Evolutionary conservation across 2,113 vertebrate species (phyloP).

Genomic region (Elaphurus davidianus): DNA sequence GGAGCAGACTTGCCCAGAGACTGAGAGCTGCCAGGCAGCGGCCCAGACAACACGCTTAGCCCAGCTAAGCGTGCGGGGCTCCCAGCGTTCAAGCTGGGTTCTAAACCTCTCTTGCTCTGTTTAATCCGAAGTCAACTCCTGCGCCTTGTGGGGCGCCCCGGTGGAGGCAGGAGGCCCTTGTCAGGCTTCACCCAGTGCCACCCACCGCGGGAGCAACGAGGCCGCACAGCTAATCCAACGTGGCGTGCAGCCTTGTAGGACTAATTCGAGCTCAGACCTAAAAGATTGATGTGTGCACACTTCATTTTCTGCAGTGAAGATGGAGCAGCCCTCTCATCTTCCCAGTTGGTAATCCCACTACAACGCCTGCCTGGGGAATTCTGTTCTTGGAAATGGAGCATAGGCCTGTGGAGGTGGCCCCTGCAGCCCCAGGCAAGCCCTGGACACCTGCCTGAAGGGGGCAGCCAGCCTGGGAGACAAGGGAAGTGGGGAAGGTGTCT

Average conservation of each 20-base stretch:
- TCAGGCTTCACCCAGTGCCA: background rate
- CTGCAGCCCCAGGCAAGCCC: background rate
- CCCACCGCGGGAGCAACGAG: rapidly evolving
- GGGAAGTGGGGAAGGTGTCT: rapidly evolving
- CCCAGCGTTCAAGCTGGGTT: rapidly evolving
- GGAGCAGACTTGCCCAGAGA: background rate
- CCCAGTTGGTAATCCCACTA: background rate
- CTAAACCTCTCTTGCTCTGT: background rate
- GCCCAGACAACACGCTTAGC: background rate
- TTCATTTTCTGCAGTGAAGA: background rate
- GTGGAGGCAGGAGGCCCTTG: background rate
- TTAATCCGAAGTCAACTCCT: background rate
- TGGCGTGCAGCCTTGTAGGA: background rate
- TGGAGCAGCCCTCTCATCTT: background rate
- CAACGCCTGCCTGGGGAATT: background rate
- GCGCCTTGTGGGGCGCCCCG: rapidly evolving
- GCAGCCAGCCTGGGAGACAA: background rate
- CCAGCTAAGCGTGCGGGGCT: background rate
- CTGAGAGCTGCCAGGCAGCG: rapidly evolving
- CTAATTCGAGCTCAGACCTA: background rate
- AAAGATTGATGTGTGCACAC: background rate
- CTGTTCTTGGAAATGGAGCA: background rate
- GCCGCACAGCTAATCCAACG: background rate
- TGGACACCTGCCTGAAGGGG: background rate
- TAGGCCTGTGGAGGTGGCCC: background rate